Evolutionary conservation across 2,797 vertebrate genomes (phyloP).

Genomic region (Anguilla obscura): DNA sequence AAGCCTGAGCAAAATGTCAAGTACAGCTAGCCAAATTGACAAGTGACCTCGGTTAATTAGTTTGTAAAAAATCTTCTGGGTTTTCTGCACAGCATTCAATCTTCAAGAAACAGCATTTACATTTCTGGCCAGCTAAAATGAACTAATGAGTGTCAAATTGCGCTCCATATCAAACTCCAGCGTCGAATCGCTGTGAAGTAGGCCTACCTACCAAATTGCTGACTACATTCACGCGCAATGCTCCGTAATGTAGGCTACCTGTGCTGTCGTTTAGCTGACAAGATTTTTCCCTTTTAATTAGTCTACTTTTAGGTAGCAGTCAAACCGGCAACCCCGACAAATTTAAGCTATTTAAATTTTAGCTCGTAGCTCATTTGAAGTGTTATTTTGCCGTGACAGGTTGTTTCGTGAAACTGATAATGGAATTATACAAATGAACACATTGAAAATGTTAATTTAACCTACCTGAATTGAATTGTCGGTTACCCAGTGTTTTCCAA

Average conservation of each 20-base stretch:
- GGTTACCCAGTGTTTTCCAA: neutral
- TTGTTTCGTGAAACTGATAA: neutral
- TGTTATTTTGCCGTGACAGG: neutral
- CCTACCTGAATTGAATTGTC: slow-evolving; percentile 3
- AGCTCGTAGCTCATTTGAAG: neutral
- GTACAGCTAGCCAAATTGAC: neutral
- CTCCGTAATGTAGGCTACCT: neutral
- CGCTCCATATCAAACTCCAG: neutral
- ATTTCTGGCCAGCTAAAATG: neutral
- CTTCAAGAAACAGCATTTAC: neutral
- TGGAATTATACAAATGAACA: neutral
- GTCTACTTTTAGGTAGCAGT: neutral
- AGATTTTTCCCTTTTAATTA: neutral
- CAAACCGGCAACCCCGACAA: neutral
- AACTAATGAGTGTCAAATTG: neutral
- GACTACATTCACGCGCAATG: neutral
- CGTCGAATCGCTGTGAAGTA: neutral
- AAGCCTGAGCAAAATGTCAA: too few species aligned
- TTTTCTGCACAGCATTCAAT: neutral
- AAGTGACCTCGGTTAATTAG: neutral
- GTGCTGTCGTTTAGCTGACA: neutral
- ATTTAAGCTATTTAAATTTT: neutral
- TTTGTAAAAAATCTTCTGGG: neutral
- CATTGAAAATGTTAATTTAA: neutral
- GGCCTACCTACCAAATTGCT: neutral